Evolutionary conservation across 2,888 invertebrate species (phyloP).

Genomic region (Himalopsyche anomala): DNA sequence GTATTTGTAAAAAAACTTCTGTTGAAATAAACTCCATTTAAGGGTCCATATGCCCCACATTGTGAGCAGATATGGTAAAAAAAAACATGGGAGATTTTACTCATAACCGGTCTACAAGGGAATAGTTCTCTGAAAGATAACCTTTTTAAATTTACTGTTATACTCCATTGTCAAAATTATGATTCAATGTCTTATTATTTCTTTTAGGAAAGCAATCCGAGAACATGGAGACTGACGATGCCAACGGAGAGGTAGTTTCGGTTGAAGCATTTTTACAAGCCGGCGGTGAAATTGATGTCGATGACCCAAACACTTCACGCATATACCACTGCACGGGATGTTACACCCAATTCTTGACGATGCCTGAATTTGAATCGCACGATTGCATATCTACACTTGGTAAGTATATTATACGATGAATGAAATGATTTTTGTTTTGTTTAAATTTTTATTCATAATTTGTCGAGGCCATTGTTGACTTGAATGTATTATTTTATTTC

Average conservation of each 20-base stretch:
- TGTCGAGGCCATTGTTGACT: background rate
- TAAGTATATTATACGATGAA: constrained; percentile 25
- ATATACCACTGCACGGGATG: constrained; percentile 75
- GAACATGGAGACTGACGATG: constrained; percentile 66
- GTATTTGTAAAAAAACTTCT: too few relatives aligned
- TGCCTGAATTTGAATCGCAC: constrained; percentile 73
- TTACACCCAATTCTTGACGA: constrained; percentile 72
- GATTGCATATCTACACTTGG: constrained; percentile 68
- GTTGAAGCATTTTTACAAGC: constrained; percentile 12
- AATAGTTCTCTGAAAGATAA: too few relatives aligned
- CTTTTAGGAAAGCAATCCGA: constrained; percentile 7
- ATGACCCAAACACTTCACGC: constrained; percentile 67
- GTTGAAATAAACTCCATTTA: too few relatives aligned
- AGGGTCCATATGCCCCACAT: too few relatives aligned
- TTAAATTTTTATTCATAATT: background rate
- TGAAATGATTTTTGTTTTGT: background rate
- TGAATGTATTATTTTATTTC: constrained; percentile 25
- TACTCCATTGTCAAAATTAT: too few relatives aligned
- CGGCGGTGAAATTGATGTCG: constrained; percentile 60
- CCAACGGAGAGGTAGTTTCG: constrained; percentile 67
- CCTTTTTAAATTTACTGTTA: too few relatives aligned
- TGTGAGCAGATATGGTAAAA: too few relatives aligned
- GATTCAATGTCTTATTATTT: background rate
- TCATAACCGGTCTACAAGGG: too few relatives aligned
- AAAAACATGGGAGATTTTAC: too few relatives aligned